Evolutionary conservation across 1,140 invertebrate species (phyloP).

Genomic region (Tribolium madens): DNA sequence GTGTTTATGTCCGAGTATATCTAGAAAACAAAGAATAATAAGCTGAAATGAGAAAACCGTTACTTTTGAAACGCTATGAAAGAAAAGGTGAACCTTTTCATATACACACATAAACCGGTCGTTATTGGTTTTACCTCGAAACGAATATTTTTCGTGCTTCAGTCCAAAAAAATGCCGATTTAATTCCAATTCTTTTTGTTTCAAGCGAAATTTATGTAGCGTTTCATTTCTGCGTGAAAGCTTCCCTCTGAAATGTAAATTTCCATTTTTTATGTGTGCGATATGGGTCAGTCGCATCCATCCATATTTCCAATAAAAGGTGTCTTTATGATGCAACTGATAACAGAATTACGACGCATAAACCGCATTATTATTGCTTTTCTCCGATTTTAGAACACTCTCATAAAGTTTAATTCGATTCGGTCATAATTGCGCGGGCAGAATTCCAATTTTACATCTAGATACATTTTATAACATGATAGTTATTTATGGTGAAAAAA

Average conservation of each 20-base stretch:
- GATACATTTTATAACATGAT: slow-evolving; percentile 13
- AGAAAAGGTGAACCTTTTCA: too few species aligned
- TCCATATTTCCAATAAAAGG: not conserved
- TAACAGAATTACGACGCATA: slow-evolving; percentile 22
- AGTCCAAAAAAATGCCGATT: not conserved
- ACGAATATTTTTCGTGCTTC: not conserved
- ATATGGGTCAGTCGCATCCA: not conserved
- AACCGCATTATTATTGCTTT: slow-evolving; percentile 12
- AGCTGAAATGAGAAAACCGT: too few species aligned
- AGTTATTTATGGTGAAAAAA: slow-evolving; percentile 21
- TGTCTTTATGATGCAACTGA: slow-evolving; percentile 19
- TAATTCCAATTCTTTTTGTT: not conserved
- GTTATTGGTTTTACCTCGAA: too few species aligned
- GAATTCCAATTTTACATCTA: slow-evolving; percentile 28
- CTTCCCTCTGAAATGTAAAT: not conserved
- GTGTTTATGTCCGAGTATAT: too few species aligned
- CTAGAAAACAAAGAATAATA: too few species aligned
- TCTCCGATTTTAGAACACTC: not conserved
- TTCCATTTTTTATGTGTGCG: not conserved
- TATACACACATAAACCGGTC: too few species aligned
- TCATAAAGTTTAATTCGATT: slow-evolving; percentile 18
- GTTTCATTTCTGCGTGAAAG: not conserved
- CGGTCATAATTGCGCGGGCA: slow-evolving; percentile 1
- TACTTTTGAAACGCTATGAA: too few species aligned
- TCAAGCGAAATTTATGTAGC: not conserved